Base-by-base conservation (phyloP, 2,113 vertebrate genomes). In the Miniopterus natalensis region DNA sequence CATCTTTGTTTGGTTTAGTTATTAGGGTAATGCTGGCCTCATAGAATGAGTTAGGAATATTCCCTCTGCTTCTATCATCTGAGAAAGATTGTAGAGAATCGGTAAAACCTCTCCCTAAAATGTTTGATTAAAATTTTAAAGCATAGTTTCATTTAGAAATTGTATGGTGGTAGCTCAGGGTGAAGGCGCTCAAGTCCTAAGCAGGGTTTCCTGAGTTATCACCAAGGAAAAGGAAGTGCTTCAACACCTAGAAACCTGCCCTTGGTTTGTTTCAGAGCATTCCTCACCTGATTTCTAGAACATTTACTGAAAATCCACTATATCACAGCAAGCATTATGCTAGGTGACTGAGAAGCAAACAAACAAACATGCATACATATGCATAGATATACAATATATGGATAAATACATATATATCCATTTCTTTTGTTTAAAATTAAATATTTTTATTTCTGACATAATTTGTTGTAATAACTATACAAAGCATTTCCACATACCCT, bases 61-160 rank as follows among this genome's bases (percentile, higher is more conserved):
- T 66, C 49, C 31, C 31, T 85, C 49, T 85, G 21, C 40, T 66
- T 53, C n/a, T 78, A 18, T 53, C 61, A 49, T 85, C 49, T 77
- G 51, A 78, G 61, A 66, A 5, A 40, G 49, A 68, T 59, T 92
- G 5, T 29, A 85, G 40, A 49, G 21, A 77, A 77, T 29, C 45
- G 42, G 27, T 68, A 55, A 57, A 92, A 45, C 61, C 78, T 68
- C 61, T 75, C 68, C 81, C 49, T 85, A 57, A 85, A 84, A 21
- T 92, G 40, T 68, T 85, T 78, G 40, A n/a, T 93, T 13, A 70
- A 75, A 66, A 73, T 70, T 87, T 89, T 75, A 88, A 79, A 89
- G 61, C 15, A 47, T 7, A 73, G 25, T 77, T 85, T 88, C 53
- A 47, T 78, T 92, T 81, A 61, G 17, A 95, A 95, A 84, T 75